Evolutionary conservation across 2,888 invertebrate species (phyloP).

Genomic region (Schizaphis graminum): DNA sequence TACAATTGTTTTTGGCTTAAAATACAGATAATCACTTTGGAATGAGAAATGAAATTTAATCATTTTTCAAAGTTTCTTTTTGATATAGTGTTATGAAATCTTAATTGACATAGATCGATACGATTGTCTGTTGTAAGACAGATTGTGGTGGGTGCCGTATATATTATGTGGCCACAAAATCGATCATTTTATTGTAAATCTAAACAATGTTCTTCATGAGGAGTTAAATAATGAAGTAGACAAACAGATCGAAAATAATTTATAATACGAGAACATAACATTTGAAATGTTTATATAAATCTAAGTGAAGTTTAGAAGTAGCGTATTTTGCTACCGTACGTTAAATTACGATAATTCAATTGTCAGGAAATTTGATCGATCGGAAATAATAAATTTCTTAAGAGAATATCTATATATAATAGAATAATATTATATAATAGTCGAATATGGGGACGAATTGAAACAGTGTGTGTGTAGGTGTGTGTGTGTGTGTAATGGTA

Average conservation of each 20-base stretch:
- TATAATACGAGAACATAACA: background rate
- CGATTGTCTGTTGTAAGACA: conserved; percentile 43
- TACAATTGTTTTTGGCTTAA: background rate
- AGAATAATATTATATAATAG: background rate
- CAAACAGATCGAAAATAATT: conserved; percentile 24
- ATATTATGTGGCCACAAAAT: background rate
- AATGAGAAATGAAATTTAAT: conserved; percentile 31
- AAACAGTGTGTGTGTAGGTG: background rate
- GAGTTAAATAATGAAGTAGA: conserved; percentile 52
- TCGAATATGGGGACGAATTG: background rate
- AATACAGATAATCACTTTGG: conserved; percentile 20
- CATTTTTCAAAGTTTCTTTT: background rate
- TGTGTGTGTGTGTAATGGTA: background rate
- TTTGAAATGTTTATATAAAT: conserved; percentile 22
- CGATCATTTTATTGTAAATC: conserved; percentile 7
- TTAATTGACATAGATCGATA: conserved; percentile 58
- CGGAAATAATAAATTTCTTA: conserved; percentile 18
- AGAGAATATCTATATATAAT: background rate
- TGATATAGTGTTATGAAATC: conserved; percentile 44
- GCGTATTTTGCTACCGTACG: background rate
- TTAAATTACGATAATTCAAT: conserved; percentile 42
- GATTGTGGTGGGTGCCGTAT: background rate
- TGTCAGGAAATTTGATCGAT: conserved; percentile 43
- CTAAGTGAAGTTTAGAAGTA: conserved; percentile 6
- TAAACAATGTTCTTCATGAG: background rate